A percentile compares a stretch with the other conserved stretches of the same genome.
Evolutionary conservation across 2,797 vertebrate species (phyloP).

Genomic region (Poeciliopsis paucimaculata): DNA sequence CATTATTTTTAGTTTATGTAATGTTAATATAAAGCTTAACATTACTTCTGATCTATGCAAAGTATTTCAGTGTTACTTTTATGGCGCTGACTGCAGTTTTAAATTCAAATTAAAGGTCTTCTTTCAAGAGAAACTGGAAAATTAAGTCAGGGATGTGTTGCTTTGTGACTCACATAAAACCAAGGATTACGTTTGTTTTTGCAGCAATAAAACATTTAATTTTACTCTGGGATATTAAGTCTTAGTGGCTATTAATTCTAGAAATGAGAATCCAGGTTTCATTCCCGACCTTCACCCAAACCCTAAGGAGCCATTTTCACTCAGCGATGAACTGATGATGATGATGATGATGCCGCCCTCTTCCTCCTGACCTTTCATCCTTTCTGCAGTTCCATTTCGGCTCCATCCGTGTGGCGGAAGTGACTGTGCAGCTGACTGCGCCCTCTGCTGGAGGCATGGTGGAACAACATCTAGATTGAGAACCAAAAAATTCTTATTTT

Average conservation of each 20-base stretch:
- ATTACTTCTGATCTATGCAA: neutral
- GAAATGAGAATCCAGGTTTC: neutral
- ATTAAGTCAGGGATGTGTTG: constrained; percentile 3
- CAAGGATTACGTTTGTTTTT: constrained; percentile 17
- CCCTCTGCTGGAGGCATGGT: constrained; percentile 58
- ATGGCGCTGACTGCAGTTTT: neutral
- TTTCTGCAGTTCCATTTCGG: neutral
- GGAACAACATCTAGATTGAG: constrained; percentile 11
- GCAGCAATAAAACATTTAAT: neutral
- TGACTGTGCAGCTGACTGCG: constrained; percentile 32
- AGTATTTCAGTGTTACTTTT: neutral
- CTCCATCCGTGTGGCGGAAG: constrained; percentile 1
- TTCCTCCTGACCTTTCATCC: constrained; percentile 25
- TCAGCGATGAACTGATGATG: constrained; percentile 7
- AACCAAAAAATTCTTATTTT: neutral
- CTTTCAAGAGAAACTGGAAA: neutral
- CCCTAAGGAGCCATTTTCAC: constrained; percentile 23
- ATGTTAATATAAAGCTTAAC: neutral
- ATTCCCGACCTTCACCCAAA: constrained; percentile 44
- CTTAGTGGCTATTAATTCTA: neutral
- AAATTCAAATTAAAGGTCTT: neutral
- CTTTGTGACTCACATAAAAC: constrained; percentile 26
- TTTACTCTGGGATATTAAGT: neutral
- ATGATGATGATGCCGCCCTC: constrained; percentile 10
- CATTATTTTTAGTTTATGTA: no score